Base-by-base conservation (phyloP, 2,888 invertebrate species). In the Coecobrya sp. region DNA sequence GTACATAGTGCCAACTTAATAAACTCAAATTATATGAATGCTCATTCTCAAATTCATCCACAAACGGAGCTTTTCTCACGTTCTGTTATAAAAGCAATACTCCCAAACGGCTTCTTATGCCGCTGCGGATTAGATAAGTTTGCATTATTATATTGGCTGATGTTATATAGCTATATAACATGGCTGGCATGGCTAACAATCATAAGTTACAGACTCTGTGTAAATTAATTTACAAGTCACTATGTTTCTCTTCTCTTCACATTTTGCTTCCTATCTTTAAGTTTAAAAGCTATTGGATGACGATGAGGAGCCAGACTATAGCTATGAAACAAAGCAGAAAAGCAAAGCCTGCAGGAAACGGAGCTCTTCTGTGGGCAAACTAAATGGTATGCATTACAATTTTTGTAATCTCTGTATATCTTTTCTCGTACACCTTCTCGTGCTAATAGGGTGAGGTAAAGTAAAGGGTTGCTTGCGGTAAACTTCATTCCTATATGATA, bases 61-160 rank as follows among this genome's bases (percentile, higher is more conserved):
- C 65, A 68, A 68, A 68, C 8, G 0, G 13, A 68, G 65, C 16
- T 30, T 27, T 68, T 68, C 65, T 68, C 65, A 68, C 65, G 3
- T 68, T 68, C 65, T 16, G 11, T 27, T 1, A 62, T n/a, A 22
- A 62, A 62, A 62, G 62, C 5, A 25, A 25, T 22, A 22, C 62
- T 22, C n/a, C n/a, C n/a, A n/a, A 62, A 22, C n/a, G n/a, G n/a
- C n/a, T n/a, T 22, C 5, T 16, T 30, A 68, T 62, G 62, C 30
- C 30, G 30, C 27, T 62, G 65, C 16, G 4, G 30, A 16, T 68
- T 10, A 5, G 27, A 68, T 68, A 30, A 68, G 27, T 68, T 68
- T 27, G 13, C 65, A 68, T 68, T 30, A 68, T 68, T 68, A 16
- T 36, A 36, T 42, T 42, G 36, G 42, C n/a, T n/a, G 16, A 16